Conservation (phyloP, 1,140 invertebrate genomes). For the Anastrepha obliqua region DNA sequence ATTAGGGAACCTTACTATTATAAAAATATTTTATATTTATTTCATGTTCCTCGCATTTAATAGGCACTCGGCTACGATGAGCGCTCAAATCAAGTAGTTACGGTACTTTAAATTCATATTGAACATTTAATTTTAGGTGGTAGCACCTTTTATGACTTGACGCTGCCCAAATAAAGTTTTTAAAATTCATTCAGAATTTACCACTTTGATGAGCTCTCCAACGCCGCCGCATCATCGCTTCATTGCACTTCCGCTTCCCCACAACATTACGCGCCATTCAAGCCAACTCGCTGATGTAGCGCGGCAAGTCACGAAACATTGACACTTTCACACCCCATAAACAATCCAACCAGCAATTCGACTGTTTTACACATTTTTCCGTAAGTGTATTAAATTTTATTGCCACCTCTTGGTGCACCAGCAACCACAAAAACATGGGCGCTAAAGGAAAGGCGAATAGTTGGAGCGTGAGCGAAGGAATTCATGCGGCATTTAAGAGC, state of each 20-base stretch:
- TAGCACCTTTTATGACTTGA: no score
- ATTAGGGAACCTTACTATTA: no score
- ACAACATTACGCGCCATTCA: not conserved
- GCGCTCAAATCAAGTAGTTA: no score
- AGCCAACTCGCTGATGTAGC: not conserved
- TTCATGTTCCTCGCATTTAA: no score
- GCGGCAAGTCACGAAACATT: not conserved
- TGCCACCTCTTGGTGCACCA: not conserved
- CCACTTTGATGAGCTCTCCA: no score
- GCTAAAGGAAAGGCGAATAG: not conserved
- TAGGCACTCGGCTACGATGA: no score
- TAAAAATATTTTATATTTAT: no score
- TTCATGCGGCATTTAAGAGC: not conserved
- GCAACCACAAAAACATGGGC: not conserved
- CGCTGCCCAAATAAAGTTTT: no score
- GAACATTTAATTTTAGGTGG: no score
- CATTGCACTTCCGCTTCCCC: not conserved
- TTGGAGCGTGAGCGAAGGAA: not conserved
- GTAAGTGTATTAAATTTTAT: conserved; percentile 12
- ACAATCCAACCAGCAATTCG: not conserved
- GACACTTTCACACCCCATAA: not conserved
- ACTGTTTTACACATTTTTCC: not conserved
- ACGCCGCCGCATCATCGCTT: no score
- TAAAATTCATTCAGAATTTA: no score
- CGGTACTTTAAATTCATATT: no score